Evolutionary conservation across 2,113 vertebrate species (phyloP), one percentile per base, ranked within the genome.

Genomic region (Phocoena sinus): DNA sequence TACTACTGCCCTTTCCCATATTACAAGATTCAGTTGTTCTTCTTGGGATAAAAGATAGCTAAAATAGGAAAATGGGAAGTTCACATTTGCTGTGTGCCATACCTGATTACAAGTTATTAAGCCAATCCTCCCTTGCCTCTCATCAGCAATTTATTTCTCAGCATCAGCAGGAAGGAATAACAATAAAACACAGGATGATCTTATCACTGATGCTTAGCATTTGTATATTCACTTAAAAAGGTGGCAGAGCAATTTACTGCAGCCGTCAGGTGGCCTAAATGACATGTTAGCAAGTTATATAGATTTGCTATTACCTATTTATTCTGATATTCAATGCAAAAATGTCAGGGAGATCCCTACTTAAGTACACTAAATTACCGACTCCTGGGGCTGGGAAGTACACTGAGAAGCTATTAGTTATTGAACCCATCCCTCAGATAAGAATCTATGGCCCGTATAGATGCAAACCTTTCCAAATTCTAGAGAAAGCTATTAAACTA

Each of bases 241-340:
- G 94, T 92, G 56, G 79, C 90, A 98, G 83, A 97, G 96, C 94
- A 97, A 98, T 98, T 98, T 98, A 96, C 73, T 91, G 81, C 70
- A 97, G 95, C 94, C 97, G 89, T 89, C 85, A 94, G 97, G 98
- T 94, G 36, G 89, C 97, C 98, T 98, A 98, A 98, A 97, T 98
- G 98, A 97, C 97, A 97, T 68, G 97, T 97, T 98, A 98, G 88
- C 96, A 97, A 98, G 95, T 97, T 98, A 97, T 94, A 97, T 92
- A 97, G 92, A 87, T 97, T 95, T 96, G 81, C 95, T 94, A 96
- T 97, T 97, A 95, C 94, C 95, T 98, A 94, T 98, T 98, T 98
- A 98, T 96, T 97, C 94, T 97, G 87, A 91, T 97, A 98, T 80
- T 98, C 97, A 94, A 87, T 96, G 90, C 96, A 97, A 96, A 96